phyloP scores from a whole-genome alignment of 2,113 vertebrate species.

The Platysteira castanea region DNA sequence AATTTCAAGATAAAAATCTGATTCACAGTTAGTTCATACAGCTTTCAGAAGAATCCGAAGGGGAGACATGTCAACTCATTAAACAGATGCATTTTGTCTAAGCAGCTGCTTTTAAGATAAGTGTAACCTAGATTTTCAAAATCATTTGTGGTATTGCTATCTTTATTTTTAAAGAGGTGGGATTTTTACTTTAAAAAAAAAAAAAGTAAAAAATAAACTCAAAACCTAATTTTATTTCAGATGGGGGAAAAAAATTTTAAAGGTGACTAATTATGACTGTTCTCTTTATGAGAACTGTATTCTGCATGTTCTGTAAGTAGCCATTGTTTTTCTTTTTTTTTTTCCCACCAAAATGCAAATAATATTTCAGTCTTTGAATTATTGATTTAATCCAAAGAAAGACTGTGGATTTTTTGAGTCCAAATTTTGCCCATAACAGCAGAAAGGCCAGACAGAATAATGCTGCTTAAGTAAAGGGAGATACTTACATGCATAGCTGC shows the following conservation, averaged over 20 bases:
- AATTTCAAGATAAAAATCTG: neutral
- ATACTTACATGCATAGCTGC: neutral
- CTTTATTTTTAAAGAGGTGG: neutral
- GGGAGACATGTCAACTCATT: neutral
- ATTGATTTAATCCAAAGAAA: neutral
- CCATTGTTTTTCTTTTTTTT: neutral
- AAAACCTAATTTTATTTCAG: neutral
- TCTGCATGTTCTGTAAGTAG: neutral
- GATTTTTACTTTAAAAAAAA: neutral
- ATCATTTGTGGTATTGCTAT: neutral
- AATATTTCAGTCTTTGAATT: neutral
- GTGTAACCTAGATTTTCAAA: neutral
- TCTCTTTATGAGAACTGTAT: neutral
- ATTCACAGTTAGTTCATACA: neutral
- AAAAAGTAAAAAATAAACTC: neutral
- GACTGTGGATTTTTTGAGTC: neutral
- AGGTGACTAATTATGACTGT: neutral
- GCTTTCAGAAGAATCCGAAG: neutral
- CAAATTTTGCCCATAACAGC: neutral
- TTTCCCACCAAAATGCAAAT: neutral
- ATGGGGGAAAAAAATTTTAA: neutral
- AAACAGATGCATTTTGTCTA: neutral
- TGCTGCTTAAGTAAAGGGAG: neutral
- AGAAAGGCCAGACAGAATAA: constrained; percentile 7
- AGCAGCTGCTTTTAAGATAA: neutral